These are phyloP conservation scores for Mionectes olivaceus DNA, from an alignment of 2,797 vertebrate genomes.

Conservation along the genomic window DNA sequence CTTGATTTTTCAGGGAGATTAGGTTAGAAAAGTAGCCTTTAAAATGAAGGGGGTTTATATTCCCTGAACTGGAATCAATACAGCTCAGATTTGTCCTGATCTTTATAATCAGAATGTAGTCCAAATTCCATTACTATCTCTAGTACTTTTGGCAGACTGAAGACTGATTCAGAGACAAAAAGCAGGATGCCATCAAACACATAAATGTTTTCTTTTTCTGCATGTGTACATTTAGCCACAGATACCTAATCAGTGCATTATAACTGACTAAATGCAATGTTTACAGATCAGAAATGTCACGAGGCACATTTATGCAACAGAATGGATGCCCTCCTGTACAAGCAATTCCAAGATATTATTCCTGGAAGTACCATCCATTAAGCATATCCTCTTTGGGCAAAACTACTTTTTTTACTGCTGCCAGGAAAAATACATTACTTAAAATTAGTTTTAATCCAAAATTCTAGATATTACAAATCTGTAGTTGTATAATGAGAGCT, in stretches of 20 bases:
- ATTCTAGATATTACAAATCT: neutral
- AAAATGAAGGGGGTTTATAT: neutral
- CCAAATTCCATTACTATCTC: conserved; percentile 48
- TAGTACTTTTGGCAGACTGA: conserved; percentile 33
- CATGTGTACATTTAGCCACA: neutral
- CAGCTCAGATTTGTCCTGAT: conserved; percentile 3
- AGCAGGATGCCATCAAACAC: neutral
- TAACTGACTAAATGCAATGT: neutral
- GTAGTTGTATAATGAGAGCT: neutral
- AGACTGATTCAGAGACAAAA: conserved; percentile 17
- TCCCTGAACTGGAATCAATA: neutral
- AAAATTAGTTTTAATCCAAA: neutral
- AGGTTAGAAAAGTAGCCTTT: neutral
- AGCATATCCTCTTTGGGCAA: neutral
- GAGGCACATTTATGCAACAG: neutral
- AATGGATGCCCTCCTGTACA: neutral
- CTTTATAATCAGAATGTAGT: neutral
- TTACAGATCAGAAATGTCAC: neutral
- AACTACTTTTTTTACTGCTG: neutral
- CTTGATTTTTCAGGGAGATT: neutral
- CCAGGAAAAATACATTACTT: neutral
- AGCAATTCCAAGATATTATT: neutral
- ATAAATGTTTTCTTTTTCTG: conserved; percentile 13
- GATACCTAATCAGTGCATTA: neutral
- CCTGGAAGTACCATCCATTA: neutral